Evolutionary conservation across 2,888 invertebrate species (phyloP), one percentile per base, ranked within the genome.

Genomic region (Patella ulyssiponensis): DNA sequence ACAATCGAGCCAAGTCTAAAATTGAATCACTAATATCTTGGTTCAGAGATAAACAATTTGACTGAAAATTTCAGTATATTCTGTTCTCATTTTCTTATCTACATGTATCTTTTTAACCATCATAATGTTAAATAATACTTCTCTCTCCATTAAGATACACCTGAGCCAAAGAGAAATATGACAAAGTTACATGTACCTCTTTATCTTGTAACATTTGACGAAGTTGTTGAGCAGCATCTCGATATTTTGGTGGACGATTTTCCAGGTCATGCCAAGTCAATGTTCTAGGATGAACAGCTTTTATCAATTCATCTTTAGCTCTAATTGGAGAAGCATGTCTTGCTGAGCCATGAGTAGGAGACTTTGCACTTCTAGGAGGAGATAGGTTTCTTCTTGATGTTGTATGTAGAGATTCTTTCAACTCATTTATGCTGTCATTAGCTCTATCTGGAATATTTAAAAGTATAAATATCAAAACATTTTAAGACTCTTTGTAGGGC

Each of bases 221-320:
- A 15, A 88, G 84, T 64, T 83, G 82, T 64, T 82, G 83, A 20
- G 83, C 84, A 56, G 87, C 87, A 81, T 86, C 86, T 74, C 77
- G 80, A 76, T 85, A 84, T 64, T 83, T 84, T 69, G 82, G 76
- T 58, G 85, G 83, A 27, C 85, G 78, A 17, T 79, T 79, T 53
- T 82, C 82, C 23, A 80, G 84, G 78, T 88, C 87, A 80, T 86
- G 82, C 85, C 86, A 88, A 11, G 83, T 84, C n/a, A 88, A 79
- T 74, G 83, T 83, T 64, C 88, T 79, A 17, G 88, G 88, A 79
- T 88, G 86, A 9, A 88, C 86, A 20, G 85, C 79, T 9, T 83
- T 80, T 9, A 81, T 82, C 4, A 88, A 80, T 33, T 86, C 81
- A 51, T 84, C 84, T 73, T 88, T 88, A 11, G 83, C 84, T 23